A percentile compares a stretch with the other conserved stretches of the same genome.
Evolutionary conservation across 1,140 invertebrate species (phyloP).

Genomic region (Drosophila tropicalis): DNA sequence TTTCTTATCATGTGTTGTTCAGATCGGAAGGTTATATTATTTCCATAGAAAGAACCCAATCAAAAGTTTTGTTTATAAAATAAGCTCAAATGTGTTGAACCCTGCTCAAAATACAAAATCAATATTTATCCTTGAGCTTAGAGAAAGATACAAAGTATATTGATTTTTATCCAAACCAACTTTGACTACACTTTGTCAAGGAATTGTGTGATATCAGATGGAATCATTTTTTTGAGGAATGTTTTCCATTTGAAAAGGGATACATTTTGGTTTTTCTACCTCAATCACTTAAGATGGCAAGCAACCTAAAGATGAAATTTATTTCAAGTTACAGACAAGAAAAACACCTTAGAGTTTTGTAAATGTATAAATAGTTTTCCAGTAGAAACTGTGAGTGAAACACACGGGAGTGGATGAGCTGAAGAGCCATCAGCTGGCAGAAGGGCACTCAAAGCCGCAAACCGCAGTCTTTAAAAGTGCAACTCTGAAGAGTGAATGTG

Average conservation of each 20-base stretch:
- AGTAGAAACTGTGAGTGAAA: conserved; percentile 15
- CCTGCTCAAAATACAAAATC: not conserved
- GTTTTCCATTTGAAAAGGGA: not conserved
- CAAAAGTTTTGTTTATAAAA: too few species aligned
- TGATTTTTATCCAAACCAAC: too few species aligned
- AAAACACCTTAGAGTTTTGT: conserved; percentile 36
- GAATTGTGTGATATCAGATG: not conserved
- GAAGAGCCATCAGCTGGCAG: conserved; percentile 51
- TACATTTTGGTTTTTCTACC: conserved; percentile 1
- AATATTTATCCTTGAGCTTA: too few species aligned
- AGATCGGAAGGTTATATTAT: too few species aligned
- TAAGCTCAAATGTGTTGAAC: not conserved
- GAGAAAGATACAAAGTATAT: too few species aligned
- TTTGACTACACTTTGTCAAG: too few species aligned
- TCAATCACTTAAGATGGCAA: not conserved
- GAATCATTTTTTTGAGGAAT: not conserved
- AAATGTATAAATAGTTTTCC: conserved; percentile 6
- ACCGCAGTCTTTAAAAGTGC: conserved; percentile 67
- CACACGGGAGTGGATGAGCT: conserved; percentile 34
- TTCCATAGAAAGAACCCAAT: too few species aligned
- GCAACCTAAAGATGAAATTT: conserved; percentile 9
- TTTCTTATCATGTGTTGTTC: too few species aligned
- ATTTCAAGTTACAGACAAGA: conserved; percentile 49
- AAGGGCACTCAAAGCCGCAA: conserved; percentile 61
- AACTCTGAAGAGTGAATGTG: conserved; percentile 44